A percentile compares a stretch with the other conserved stretches of the same genome.
phyloP scores from a whole-genome alignment of 2,797 vertebrate genomes.

The Mus caroli region DNA sequence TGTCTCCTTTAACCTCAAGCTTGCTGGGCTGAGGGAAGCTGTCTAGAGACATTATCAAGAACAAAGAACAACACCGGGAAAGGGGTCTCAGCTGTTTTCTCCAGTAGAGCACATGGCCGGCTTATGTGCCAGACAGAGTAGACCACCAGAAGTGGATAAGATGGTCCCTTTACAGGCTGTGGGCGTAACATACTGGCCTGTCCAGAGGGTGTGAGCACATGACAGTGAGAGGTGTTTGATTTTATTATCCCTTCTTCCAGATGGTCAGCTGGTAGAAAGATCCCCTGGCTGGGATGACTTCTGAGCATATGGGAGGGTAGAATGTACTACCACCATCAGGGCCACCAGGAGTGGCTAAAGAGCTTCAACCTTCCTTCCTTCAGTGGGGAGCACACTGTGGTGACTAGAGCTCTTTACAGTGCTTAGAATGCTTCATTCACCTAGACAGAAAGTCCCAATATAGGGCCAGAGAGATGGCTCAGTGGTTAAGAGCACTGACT shows the following conservation, averaged over 20 bases:
- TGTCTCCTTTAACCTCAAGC: slow-evolving; percentile 21
- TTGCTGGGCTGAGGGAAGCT: neutral
- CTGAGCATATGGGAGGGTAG: neutral
- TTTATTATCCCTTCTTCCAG: slow-evolving; percentile 8
- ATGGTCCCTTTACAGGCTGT: neutral
- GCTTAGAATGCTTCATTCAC: too few relatives aligned
- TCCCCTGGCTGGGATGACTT: neutral
- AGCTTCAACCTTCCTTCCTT: neutral
- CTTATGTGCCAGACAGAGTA: slow-evolving; percentile 59
- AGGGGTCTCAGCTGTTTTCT: neutral
- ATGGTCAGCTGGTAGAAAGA: neutral
- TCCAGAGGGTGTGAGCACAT: neutral
- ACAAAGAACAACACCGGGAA: slow-evolving; percentile 63
- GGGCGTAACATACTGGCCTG: neutral
- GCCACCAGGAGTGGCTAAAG: neutral
- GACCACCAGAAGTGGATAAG: neutral
- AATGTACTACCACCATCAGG: neutral
- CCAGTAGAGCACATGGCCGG: slow-evolving; percentile 41
- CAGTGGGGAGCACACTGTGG: too few relatives aligned
- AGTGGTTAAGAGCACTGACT: too few relatives aligned
- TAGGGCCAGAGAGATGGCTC: too few relatives aligned
- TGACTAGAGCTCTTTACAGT: rapidly evolving
- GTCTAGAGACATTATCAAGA: neutral
- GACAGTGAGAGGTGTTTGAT: neutral
- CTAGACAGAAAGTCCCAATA: neutral